Conservation (phyloP, 2,888 invertebrate species). For the Hyposoter dolosus region DNA sequence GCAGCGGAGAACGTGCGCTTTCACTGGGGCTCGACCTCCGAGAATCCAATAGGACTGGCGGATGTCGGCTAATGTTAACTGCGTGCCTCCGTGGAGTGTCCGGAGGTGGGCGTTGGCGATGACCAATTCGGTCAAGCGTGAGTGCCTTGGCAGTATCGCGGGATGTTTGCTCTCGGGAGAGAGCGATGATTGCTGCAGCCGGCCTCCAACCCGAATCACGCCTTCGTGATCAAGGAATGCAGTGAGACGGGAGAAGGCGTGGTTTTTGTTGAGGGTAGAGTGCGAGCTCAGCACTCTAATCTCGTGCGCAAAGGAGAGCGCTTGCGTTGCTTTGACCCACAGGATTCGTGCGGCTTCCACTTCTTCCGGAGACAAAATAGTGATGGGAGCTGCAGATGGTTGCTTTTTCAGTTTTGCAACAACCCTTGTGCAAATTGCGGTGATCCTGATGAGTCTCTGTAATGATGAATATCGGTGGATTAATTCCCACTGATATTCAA, state of each 20-base stretch:
- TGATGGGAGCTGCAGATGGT: neutral
- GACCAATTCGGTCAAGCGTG: slow-evolving; percentile 46
- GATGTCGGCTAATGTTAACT: slow-evolving; percentile 8
- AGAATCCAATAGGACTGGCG: slow-evolving; percentile 12
- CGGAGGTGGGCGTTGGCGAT: slow-evolving; percentile 48
- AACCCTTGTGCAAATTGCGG: slow-evolving; percentile 31
- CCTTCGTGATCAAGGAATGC: slow-evolving; percentile 66
- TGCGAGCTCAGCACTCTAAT: neutral
- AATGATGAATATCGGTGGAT: slow-evolving; percentile 27
- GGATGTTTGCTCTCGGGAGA: slow-evolving; percentile 54
- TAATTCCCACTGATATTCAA: slow-evolving; percentile 50
- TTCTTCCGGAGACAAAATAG: neutral
- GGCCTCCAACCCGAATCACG: slow-evolving; percentile 64
- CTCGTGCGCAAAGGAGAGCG: slow-evolving; percentile 34
- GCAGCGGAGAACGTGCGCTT: slow-evolving; percentile 53
- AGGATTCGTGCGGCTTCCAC: slow-evolving; percentile 10
- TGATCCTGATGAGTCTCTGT: slow-evolving; percentile 16
- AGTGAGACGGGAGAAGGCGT: slow-evolving; percentile 53
- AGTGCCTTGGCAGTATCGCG: slow-evolving; percentile 51
- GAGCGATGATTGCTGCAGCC: slow-evolving; percentile 52
- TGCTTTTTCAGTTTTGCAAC: neutral
- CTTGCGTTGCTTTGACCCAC: slow-evolving; percentile 51
- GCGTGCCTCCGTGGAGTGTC: slow-evolving; percentile 62
- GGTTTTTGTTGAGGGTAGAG: slow-evolving; percentile 1
- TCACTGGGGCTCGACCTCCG: slow-evolving; percentile 48